Base-by-base conservation (phyloP, 2,797 vertebrate genomes). In the Arremon aurantiirostris region DNA sequence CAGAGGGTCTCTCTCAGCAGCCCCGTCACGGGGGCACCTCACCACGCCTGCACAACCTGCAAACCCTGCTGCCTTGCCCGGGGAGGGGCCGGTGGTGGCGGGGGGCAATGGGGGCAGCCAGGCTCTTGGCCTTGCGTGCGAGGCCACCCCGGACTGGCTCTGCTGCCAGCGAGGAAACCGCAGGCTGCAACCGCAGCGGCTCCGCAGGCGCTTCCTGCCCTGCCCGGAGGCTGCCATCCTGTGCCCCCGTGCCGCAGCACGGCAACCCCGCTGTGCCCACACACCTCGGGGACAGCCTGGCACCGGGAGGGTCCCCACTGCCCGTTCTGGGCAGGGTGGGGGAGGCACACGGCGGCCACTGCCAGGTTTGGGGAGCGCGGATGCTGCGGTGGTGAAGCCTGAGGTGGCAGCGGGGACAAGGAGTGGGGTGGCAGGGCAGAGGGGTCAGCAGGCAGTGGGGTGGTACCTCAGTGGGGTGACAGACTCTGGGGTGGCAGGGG, bases 121-220 rank as follows among this genome's bases (percentile, higher is more conserved):
- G 49, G 70, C 30, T 8, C 39, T 69, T 6, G 49, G 47, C 79
- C 50, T 95, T 64, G 92, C 83, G 87, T 96, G 95, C 77, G 64
- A 96, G 94, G 84, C 93, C 7, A 70, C n/a, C 89, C 55, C 11
- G 8, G n/a, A 68, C 61, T 16, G 80, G 81, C 6, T 92, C 81
- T 71, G 93, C 82, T 61, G 71, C 89, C 90, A 90, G 94, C 32
- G 85, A 96, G 97, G 93, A 95, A 97, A 95, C 97, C 97, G 26
- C 96, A 95, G 86, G 90, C 95, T 92, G 95, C 12, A 83, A 96
- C 97, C 96, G 71, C 95, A 69, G 94, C 13, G 65, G 93, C 94
- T 95, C 91, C 64, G 26, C 59, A 56, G 95, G 96, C 27, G 57
- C 93, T 97, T 97, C 97, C 97, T 96, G 96, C 92, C 70, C 77